Conservation (phyloP, 2,888 invertebrate species). For the Agrochola lota region DNA sequence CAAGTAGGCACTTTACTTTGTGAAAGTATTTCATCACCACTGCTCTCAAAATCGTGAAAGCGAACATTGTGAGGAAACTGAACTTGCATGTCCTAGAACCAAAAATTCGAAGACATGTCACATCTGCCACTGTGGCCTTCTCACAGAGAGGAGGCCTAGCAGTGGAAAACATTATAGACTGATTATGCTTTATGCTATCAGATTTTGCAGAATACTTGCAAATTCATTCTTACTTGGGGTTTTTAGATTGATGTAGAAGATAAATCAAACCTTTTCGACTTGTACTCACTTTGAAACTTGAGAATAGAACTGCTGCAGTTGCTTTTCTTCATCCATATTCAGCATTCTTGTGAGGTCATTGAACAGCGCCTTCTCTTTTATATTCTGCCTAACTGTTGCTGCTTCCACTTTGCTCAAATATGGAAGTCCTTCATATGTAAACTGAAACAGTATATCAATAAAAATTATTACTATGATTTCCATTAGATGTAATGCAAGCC, state of each 20-base stretch:
- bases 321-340: constrained; percentile 78
- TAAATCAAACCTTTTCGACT: not conserved
- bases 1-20: too few relatives aligned
- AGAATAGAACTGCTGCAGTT: constrained; percentile 81
- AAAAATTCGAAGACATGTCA: too few relatives aligned
- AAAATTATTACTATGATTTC: not conserved
- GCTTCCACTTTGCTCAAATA: constrained; percentile 91
- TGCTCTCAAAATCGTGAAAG: too few relatives aligned
- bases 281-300: constrained; percentile 81
- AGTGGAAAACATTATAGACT: too few relatives aligned
- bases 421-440: constrained; percentile 92
- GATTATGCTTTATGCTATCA: too few relatives aligned
- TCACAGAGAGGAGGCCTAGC: too few relatives aligned
- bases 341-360: constrained; percentile 71
- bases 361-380: constrained; percentile 78
- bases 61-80: too few relatives aligned
- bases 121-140: too few relatives aligned
- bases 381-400: constrained; percentile 74
- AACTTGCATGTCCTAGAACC: too few relatives aligned
- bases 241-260: not conserved
- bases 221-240: too few relatives aligned
- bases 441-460: constrained; percentile 87
- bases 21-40: too few relatives aligned
- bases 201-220: too few relatives aligned
- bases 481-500: not conserved